Conservation (phyloP, 2,797 vertebrate species). For the Labeo calbasu region DNA sequence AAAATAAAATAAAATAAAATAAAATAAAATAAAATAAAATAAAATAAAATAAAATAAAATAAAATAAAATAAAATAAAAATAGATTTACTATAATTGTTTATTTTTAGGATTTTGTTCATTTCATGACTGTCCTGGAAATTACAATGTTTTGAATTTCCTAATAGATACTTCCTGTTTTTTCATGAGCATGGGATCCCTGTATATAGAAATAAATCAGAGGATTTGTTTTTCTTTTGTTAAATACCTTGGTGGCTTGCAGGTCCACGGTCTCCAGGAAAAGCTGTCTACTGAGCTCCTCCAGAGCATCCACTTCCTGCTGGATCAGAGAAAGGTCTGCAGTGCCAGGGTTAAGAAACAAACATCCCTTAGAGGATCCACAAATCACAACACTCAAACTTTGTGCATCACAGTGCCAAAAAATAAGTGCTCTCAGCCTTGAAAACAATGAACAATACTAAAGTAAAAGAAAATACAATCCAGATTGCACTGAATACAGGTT, state of each 20-base stretch:
- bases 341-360: slow-evolving; percentile 65
- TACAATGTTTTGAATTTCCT: not conserved
- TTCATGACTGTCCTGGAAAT: not conserved
- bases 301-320: slow-evolving; percentile 97
- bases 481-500: too few relatives aligned
- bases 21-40: too few relatives aligned
- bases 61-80: not conserved
- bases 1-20: too few relatives aligned
- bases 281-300: slow-evolving; percentile 95
- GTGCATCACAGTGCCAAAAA: not conserved
- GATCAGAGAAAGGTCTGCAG: slow-evolving; percentile 91
- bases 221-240: not conserved
- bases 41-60: too few relatives aligned
- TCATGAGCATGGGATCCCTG: not conserved
- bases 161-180: not conserved
- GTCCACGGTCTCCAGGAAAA: slow-evolving; percentile 96
- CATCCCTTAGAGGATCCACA: not conserved
- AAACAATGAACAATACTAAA: not conserved
- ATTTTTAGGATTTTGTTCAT: not conserved
- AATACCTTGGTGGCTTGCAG: slow-evolving; percentile 95
- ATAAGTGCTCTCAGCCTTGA: not conserved
- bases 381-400: not conserved
- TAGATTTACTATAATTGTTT: not conserved
- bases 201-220: not conserved
- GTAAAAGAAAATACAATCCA: not conserved